Percentiles rank a stretch among this genome's conserved stretches.
These are phyloP conservation scores for Rhipidura dahli DNA, from an alignment of 2,113 vertebrate genomes.

Conservation along the genomic window DNA sequence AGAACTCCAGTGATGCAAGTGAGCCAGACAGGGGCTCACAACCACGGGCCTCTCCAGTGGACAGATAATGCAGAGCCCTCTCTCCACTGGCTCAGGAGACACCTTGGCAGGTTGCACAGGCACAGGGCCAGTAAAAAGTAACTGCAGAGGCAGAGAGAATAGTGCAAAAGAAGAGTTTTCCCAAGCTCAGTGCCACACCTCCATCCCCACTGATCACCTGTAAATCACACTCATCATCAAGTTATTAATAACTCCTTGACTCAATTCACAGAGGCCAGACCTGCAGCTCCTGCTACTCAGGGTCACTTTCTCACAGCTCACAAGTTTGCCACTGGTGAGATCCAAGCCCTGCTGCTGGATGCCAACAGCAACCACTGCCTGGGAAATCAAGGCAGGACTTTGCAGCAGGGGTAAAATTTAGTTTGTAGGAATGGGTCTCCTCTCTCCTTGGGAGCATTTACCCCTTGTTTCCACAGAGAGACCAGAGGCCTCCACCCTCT, in stretches of 20 bases:
- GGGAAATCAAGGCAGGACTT: neutral
- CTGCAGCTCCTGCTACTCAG: neutral
- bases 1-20: fast-evolving
- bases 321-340: neutral
- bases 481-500: neutral
- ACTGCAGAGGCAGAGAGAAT: neutral
- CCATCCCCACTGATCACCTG: neutral
- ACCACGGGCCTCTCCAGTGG: fast-evolving
- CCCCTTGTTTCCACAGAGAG: neutral
- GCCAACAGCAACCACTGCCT: neutral
- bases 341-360: neutral
- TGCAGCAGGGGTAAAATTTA: fast-evolving
- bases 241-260: neutral
- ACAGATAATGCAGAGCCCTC: neutral
- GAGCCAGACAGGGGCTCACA: neutral
- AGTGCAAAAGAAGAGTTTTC: neutral
- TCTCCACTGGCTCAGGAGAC: neutral
- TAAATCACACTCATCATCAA: neutral
- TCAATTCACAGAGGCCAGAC: neutral
- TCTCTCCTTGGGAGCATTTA: neutral
- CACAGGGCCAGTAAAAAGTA: neutral
- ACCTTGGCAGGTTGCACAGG: neutral
- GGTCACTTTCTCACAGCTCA: neutral
- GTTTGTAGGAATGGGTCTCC: neutral
- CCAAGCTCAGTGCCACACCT: neutral